Conservation (phyloP, 2,888 invertebrate genomes). For the Troides helena region DNA sequence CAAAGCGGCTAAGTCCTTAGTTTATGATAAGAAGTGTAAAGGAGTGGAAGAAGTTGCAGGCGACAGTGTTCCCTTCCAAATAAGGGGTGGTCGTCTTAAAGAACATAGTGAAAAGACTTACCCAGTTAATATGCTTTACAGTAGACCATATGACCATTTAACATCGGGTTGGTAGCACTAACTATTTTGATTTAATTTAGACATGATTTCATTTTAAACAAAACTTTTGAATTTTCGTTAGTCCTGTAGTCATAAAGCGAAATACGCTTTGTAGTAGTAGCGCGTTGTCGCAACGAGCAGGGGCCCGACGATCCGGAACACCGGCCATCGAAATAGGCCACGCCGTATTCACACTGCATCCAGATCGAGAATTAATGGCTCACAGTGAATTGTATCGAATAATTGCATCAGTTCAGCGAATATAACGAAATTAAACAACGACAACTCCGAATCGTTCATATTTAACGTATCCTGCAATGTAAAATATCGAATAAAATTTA, state of each 20-base stretch:
- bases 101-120: too few species aligned
- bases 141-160: too few species aligned
- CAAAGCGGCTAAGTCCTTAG: too few species aligned
- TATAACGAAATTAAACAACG: conserved; percentile 9
- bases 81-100: too few species aligned
- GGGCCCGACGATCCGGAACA: conserved; percentile 24
- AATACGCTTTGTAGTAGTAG: conserved; percentile 6
- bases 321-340: conserved; percentile 27
- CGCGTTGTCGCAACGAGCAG: conserved; percentile 21
- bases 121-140: too few species aligned
- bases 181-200: neutral
- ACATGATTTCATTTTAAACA: neutral
- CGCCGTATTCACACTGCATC: conserved; percentile 28
- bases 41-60: too few species aligned
- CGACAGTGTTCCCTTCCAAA: too few species aligned
- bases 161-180: too few species aligned
- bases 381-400: conserved; percentile 26
- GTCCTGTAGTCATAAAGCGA: conserved; percentile 10
- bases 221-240: conserved; percentile 3
- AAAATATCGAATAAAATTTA: too few species aligned
- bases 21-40: too few species aligned
- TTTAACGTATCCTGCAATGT: neutral
- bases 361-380: conserved; percentile 27
- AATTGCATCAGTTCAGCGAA: conserved; percentile 21
- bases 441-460: neutral